phyloP scores from a whole-genome alignment of 1,140 invertebrate species.

The Tribolium castaneum region DNA sequence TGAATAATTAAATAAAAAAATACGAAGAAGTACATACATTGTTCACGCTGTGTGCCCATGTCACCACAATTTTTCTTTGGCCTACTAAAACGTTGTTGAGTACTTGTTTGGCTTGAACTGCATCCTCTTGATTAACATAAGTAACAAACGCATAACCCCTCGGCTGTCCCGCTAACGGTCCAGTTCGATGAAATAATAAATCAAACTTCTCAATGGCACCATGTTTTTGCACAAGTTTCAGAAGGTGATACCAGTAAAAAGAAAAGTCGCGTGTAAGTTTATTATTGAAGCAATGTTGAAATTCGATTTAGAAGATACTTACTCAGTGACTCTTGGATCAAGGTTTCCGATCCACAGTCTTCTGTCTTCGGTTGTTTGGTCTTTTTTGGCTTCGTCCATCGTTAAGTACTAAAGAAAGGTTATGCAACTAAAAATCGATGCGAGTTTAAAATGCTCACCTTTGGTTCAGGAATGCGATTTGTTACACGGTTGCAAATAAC shows the following conservation, averaged over 20 bases:
- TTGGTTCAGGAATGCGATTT: conserved; percentile 21
- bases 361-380: conserved; percentile 68
- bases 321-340: conserved; percentile 90
- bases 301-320: conserved; percentile 67
- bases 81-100: conserved; percentile 82
- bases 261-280: conserved; percentile 49
- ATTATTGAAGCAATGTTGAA: not conserved
- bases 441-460: not conserved
- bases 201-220: conserved; percentile 94
- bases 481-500: not conserved
- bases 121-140: conserved; percentile 76
- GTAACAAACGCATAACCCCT: conserved; percentile 95
- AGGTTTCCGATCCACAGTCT: conserved; percentile 92
- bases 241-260: conserved; percentile 88
- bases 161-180: conserved; percentile 87
- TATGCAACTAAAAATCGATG: conserved; percentile 10
- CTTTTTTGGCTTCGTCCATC: conserved; percentile 16
- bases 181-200: conserved; percentile 90
- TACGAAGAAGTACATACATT: conserved; percentile 64
- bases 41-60: conserved; percentile 82
- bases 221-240: conserved; percentile 94
- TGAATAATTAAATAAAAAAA: too few relatives aligned
- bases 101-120: conserved; percentile 73
- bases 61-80: conserved; percentile 80
- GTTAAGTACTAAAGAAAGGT: conserved; percentile 9